Evolutionary conservation across 2,888 invertebrate genomes (phyloP).

Genomic region (Agelastica alni): DNA sequence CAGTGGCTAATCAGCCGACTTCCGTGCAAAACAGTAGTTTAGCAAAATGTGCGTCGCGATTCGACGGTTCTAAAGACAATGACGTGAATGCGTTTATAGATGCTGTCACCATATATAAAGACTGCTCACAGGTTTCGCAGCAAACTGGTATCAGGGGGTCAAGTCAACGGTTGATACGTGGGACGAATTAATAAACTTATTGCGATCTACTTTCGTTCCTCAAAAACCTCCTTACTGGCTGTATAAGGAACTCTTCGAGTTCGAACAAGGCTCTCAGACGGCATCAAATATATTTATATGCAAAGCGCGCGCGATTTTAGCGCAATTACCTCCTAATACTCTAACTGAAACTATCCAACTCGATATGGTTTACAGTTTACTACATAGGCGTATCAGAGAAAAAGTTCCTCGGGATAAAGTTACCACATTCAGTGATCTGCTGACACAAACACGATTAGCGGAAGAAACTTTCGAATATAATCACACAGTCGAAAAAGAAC

Average conservation of each 20-base stretch:
- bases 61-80: constrained; percentile 6
- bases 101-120: constrained; percentile 13
- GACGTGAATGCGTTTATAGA: constrained; percentile 18
- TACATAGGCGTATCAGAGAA: constrained; percentile 18
- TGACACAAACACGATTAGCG: constrained; percentile 7
- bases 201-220: constrained; percentile 26
- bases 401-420: constrained; percentile 14
- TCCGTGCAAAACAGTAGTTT: constrained; percentile 7
- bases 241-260: constrained; percentile 22
- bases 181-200: constrained; percentile 13
- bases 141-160: constrained; percentile 32
- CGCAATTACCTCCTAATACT: constrained; percentile 7
- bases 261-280: constrained; percentile 17
- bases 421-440: constrained; percentile 8
- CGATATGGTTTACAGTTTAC: constrained; percentile 26
- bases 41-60: constrained; percentile 16
- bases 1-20: too few species aligned
- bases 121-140: constrained; percentile 26
- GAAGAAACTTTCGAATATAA: constrained; percentile 17
- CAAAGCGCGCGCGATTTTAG: constrained; percentile 6
- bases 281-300: constrained; percentile 13
- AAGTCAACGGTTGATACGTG: constrained; percentile 21
- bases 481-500: not conserved
- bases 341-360: constrained; percentile 14
- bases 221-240: constrained; percentile 23